Evolutionary conservation across 30 jellyfish, hydroid and myxozoan species (phyloP), one percentile per base, ranked within the genome.

Genomic region (Catostylus mosaicus): DNA sequence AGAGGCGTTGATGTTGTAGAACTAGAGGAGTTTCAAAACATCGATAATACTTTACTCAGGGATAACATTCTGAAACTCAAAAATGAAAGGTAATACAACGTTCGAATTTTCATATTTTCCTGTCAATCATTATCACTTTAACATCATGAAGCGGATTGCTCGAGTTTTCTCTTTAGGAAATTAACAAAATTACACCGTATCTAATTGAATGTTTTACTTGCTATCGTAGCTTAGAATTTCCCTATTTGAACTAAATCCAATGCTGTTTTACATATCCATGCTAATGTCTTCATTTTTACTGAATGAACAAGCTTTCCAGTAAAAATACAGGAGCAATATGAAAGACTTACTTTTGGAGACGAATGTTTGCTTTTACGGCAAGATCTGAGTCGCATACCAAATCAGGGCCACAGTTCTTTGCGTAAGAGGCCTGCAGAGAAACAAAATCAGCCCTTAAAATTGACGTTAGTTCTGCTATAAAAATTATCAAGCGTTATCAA

Each of bases 1-100:
- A 89, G 81, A 32, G 83, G 94, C 18, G 93, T 57, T n/a, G 98
- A 93, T 77, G 86, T 87, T 64, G 73, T 93, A 16, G 98, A 93
- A 43, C 69, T 93, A 47, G 98, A 93, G 36, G 98, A 93, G 37
- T 87, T 93, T 72, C 98, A 93, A 51, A 87, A 81, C 56, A 71
- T 93, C 26, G 98, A 88, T 69, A 93, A 95, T 48, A 88, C 71
- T 35, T 43, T 93, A 52, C 90, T 93, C 38, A 81, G 88, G 62
- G 98, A 93, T 71, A 93, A 87, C 69, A 83, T 93, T 50, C 60
- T 81, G 59, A 93, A 93, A 52, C 86, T 93, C 37, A 87, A 87
- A 71, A 87, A 76, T 69, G 97, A 93, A 65, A 83, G 82, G 98
- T 93, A 82, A 43, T 16, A 7, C 54, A 40, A 40, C n/a, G n/a